These are phyloP conservation scores for Tretioscincus oriximinensis DNA, from an alignment of 2,113 vertebrate genomes.

Conservation along the genomic window DNA sequence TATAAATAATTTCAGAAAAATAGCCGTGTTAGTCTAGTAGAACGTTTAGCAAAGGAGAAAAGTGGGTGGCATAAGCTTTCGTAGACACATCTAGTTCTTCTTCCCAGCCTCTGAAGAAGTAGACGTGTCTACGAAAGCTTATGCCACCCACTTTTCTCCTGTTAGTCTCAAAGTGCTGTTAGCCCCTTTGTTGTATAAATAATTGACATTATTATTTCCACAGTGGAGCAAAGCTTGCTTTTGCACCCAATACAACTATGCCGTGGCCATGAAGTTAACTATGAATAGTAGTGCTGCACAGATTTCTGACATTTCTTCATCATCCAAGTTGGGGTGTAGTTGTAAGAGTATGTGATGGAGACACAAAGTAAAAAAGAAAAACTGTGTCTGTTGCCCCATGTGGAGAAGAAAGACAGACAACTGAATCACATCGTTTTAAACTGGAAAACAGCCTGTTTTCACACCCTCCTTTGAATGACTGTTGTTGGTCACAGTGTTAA, in stretches of 20 bases:
- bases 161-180: no score
- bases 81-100: no score
- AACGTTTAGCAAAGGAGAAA: no score
- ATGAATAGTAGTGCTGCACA: background rate
- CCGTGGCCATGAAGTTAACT: background rate
- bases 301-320: background rate
- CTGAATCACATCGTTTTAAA: constrained; percentile 15
- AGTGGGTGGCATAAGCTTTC: no score
- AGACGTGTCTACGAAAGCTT: no score
- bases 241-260: background rate
- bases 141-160: no score
- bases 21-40: no score
- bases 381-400: background rate
- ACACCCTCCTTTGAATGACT: constrained; percentile 11
- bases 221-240: background rate
- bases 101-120: no score
- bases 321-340: background rate
- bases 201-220: no score
- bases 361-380: background rate
- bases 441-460: constrained; percentile 30
- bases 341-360: background rate
- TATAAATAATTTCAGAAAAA: no score
- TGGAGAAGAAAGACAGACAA: constrained; percentile 12
- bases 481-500: constrained; percentile 35
- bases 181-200: no score